Evolutionary conservation across 1,140 invertebrate species (phyloP), one percentile per base, ranked within the genome.

Genomic region (Eulimnadia texana): DNA sequence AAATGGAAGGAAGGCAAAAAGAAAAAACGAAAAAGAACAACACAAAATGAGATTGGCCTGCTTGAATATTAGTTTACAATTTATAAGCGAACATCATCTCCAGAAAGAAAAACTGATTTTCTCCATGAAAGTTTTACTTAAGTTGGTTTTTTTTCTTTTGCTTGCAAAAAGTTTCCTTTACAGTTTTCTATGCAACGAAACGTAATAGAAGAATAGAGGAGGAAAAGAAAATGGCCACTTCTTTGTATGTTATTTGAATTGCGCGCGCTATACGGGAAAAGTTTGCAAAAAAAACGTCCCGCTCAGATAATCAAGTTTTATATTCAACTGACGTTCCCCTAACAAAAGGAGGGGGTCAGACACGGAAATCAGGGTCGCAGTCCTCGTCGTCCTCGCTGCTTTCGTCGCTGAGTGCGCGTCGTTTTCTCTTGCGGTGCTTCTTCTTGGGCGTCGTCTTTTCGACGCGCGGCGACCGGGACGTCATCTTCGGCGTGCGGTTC

Each of bases 361-460:
- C 64, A 22, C 63, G 60, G 56, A 79, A 85, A 71, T 85, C 83
- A 57, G 83, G 83, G 72, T 86, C 83, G 74, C 82, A 84, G 67
- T 74, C 81, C 64, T 81, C 80, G 65, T 83, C 80, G 59, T 78
- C 81, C 33, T 42, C 33, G 68, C 79, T 82, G 47, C 82, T 81
- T 61, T 82, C 81, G 65, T 78, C 78, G 50, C 72, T 69, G 62
- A 71, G 72, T 58, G 71, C 73, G 63, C 73, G 77, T 75, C 78
- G 69, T 66, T 77, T 77, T 69, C 82, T 80, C 68, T 84, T 82
- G 71, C 84, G 83, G 68, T 84, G 82, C 66, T 80, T 81, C 64
- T 82, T 83, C 82, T 68, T 80, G 81, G 25, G 78, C 60, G 82
- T 79, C 28, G 71, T 67, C 65, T 71, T 70, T 51, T 73, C 70